A percentile compares a stretch with the other conserved stretches of the same genome.
Conservation (phyloP, 2,888 invertebrate genomes). For the Cheilosia vulpina region DNA sequence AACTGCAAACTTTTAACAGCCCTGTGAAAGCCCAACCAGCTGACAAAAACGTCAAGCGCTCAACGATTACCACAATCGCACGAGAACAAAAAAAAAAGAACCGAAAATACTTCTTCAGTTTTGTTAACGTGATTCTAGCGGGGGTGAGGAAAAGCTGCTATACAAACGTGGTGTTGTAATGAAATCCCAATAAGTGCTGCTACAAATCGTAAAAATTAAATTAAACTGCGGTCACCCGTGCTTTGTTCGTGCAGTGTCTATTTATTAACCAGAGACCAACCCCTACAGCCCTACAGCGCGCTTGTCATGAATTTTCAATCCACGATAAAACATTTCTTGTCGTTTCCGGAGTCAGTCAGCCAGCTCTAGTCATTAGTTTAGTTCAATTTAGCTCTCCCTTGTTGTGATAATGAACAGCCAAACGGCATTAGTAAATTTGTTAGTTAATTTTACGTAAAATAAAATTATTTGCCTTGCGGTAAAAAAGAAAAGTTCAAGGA, state of each 20-base stretch:
- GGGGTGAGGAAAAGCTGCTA: constrained; percentile 33
- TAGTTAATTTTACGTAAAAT: constrained; percentile 57
- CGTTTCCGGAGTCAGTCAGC: constrained; percentile 25
- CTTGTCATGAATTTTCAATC: constrained; percentile 59
- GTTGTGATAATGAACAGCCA: constrained; percentile 55
- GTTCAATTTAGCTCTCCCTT: constrained; percentile 30
- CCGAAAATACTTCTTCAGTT: constrained; percentile 38
- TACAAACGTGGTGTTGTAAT: background rate
- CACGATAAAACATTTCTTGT: constrained; percentile 21
- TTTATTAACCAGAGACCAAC: constrained; percentile 17
- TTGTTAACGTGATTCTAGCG: constrained; percentile 26
- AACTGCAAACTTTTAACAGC: background rate
- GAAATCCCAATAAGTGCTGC: constrained; percentile 25
- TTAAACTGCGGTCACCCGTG: constrained; percentile 20
- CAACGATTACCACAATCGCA: constrained; percentile 42
- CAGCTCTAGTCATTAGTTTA: constrained; percentile 42
- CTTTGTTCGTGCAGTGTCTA: constrained; percentile 7
- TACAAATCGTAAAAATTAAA: constrained; percentile 55
- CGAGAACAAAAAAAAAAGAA: constrained; percentile 16
- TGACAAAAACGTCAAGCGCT: constrained; percentile 45
- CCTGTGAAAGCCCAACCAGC: constrained; percentile 31
- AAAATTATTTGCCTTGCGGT: constrained; percentile 7
- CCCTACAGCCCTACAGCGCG: constrained; percentile 21
- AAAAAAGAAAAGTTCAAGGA: constrained; percentile 44
- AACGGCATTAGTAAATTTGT: constrained; percentile 51